Conservation (phyloP, 2,888 invertebrate species). For the Temnothorax ravouxi region DNA sequence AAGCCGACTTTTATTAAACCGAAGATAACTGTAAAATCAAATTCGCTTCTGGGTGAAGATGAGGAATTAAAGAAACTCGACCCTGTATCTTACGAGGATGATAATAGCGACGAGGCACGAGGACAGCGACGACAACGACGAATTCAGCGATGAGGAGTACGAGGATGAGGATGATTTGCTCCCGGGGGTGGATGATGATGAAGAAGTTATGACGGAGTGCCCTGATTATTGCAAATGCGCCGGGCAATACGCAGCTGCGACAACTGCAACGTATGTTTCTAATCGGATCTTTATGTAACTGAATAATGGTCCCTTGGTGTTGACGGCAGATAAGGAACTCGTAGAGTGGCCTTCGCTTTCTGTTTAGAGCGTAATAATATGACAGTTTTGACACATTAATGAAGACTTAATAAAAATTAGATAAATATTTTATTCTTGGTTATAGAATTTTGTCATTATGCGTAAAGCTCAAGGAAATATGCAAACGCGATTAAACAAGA, state of each 20-base stretch:
- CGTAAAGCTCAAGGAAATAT: neutral
- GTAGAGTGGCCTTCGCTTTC: conserved; percentile 12
- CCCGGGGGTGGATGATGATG: conserved; percentile 76
- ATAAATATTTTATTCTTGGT: neutral
- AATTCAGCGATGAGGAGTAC: conserved; percentile 74
- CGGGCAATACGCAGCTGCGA: conserved; percentile 80
- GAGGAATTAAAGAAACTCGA: conserved; percentile 67
- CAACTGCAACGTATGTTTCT: conserved; percentile 81
- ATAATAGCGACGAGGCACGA: conserved; percentile 65
- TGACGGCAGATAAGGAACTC: too few relatives aligned
- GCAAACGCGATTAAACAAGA: neutral
- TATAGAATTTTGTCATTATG: neutral
- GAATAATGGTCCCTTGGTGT: conserved; percentile 40
- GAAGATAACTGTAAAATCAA: neutral
- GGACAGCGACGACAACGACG: conserved; percentile 68
- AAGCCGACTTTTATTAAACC: conserved; percentile 4
- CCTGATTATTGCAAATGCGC: conserved; percentile 83
- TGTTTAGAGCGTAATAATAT: neutral
- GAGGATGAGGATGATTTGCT: conserved; percentile 73
- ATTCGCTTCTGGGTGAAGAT: conserved; percentile 63
- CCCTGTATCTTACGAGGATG: conserved; percentile 50
- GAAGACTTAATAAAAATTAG: neutral
- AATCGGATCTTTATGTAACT: conserved; percentile 51
- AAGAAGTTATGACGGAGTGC: conserved; percentile 80
- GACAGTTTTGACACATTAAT: neutral